These are phyloP conservation scores for Lontra canadensis DNA, from an alignment of 2,113 vertebrate species.

Conservation along the genomic window DNA sequence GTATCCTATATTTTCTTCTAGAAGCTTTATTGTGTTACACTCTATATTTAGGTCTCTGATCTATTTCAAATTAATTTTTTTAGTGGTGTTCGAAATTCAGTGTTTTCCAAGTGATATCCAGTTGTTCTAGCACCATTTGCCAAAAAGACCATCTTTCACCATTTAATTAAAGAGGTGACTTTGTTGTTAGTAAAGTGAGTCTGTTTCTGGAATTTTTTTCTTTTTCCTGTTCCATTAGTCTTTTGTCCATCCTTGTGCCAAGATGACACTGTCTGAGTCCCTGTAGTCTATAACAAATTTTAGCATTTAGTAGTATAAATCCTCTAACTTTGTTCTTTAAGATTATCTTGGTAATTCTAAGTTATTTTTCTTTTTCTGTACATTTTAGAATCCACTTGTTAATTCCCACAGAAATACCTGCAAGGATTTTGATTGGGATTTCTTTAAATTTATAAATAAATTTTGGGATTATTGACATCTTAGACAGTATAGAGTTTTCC, in stretches of 20 bases:
- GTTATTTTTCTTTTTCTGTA: not conserved
- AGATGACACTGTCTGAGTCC: not conserved
- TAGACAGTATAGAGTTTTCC: not conserved
- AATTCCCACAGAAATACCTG: not conserved
- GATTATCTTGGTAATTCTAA: not conserved
- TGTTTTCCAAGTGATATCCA: not conserved
- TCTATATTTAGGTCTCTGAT: not conserved
- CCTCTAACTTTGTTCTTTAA: slow-evolving; percentile 30
- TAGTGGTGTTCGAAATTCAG: not conserved
- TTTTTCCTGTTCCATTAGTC: not conserved
- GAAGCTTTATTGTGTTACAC: not conserved
- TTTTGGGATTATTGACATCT: not conserved
- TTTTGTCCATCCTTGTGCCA: not conserved
- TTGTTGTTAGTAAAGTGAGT: not conserved
- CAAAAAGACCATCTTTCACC: not conserved
- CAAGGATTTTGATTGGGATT: not conserved
- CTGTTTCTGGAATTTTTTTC: not conserved
- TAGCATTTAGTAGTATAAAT: not conserved
- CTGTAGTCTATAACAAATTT: not conserved
- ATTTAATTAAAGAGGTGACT: not conserved
- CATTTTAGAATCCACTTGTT: not conserved
- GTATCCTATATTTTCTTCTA: not conserved
- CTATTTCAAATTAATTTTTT: not conserved
- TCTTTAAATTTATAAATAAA: not conserved
- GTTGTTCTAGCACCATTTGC: not conserved